Evolutionary conservation across 2,113 vertebrate genomes (phyloP).

Genomic region (Pituophis catenifer): DNA sequence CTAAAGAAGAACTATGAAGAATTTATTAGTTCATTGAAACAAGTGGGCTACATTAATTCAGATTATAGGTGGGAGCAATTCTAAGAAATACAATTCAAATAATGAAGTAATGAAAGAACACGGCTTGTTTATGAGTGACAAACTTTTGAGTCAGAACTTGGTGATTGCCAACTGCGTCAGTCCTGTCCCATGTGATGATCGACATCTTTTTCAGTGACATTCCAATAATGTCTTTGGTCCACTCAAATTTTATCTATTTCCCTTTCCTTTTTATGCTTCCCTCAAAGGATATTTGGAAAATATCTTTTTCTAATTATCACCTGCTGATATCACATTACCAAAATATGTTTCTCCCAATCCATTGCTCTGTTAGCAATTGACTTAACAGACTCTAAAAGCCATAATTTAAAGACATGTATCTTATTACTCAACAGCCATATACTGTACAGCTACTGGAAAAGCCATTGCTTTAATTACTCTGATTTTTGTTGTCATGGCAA

Average conservation of each 20-base stretch:
- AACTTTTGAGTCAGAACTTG: not conserved
- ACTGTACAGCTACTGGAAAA: not conserved
- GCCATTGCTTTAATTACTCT: not conserved
- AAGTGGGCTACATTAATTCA: not conserved
- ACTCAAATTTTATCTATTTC: not conserved
- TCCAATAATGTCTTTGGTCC: not conserved
- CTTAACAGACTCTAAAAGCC: not conserved
- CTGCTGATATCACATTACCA: not conserved
- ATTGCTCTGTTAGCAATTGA: not conserved
- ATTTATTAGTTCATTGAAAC: not conserved
- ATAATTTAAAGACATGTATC: not conserved
- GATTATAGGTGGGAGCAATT: not conserved
- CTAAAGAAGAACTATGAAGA: not conserved
- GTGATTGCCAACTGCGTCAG: not conserved
- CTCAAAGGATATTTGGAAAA: not conserved
- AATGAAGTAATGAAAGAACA: not conserved
- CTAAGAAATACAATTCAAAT: not conserved
- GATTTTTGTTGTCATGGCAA: not conserved
- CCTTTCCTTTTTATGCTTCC: not conserved
- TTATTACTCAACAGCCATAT: not conserved
- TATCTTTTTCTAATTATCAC: not conserved
- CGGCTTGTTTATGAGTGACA: not conserved
- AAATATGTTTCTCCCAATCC: not conserved
- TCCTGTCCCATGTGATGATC: not conserved
- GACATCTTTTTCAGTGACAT: not conserved